Base-by-base conservation (phyloP, 2,113 vertebrate genomes). In the Entelurus aequoreus region DNA sequence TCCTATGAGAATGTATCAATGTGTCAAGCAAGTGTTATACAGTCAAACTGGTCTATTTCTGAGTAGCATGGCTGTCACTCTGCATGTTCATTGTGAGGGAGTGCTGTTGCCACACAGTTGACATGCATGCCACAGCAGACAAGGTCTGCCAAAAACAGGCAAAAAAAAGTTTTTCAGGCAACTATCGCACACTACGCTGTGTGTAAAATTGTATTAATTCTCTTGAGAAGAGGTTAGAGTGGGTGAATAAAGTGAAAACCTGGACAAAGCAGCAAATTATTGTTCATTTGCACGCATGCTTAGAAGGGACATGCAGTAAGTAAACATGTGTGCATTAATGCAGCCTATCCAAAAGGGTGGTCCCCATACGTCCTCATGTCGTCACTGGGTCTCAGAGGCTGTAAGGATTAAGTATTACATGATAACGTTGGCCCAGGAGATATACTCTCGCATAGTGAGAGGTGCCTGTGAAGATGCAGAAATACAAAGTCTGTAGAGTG, bases 401-500 rank as follows among this genome's bases (percentile, higher is more conserved):
- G 54, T 5, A 55, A 60, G 58, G 66, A 78, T 56, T 63, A 71
- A 46, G 16, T 73, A 79, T 71, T 62, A 40, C 67, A 72, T 7
- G 72, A 81, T 75, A 78, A 68, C 48, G 59, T 19, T 28, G 15
- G 49, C 57, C 61, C 47, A 28, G 68, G 71, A 75, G 65, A 71
- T 65, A 71, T 66, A 44, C 37, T 44, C 69, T 61, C 54, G 65
- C 60, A 46, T 62, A 74, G 50, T 72, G 63, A 57, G 63, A 12
- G 37, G 54, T 38, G 61, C 54, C 63, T 65, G 53, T 66, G 66
- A 72, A 74, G 76, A 79, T 83, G 68, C 52, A 51, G 49, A 54
- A 74, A 85, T 81, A 69, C 55, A 35, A 57, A 57, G 28, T 71
- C 75, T 60, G 55, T 70, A 62, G 66, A 72, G 63, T 11, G 8